These are phyloP conservation scores for Euwallacea similis DNA, from an alignment of 1,140 invertebrate genomes.

Conservation along the genomic window DNA sequence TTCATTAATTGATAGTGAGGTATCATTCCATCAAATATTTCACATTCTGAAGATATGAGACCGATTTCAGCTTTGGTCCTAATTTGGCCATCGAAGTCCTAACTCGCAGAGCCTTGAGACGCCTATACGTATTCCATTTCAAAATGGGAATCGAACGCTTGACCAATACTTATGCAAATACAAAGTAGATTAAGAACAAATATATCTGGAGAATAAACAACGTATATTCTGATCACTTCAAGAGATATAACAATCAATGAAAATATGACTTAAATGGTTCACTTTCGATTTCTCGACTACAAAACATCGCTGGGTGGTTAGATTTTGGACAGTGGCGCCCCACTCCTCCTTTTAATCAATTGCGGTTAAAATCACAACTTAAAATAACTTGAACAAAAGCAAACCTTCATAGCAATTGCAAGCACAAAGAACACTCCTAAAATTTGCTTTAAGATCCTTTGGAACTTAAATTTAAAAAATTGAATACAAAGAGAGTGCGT, in stretches of 20 bases:
- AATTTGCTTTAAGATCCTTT: background rate
- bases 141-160: slow-evolving; percentile 3
- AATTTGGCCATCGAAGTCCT: slow-evolving; percentile 16
- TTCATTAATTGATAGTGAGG: too few relatives aligned
- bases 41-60: too few relatives aligned
- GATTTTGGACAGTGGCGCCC: slow-evolving; percentile 19
- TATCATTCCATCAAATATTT: too few relatives aligned
- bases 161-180: slow-evolving; percentile 34
- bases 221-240: slow-evolving; percentile 34
- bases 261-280: slow-evolving; percentile 41
- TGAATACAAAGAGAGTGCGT: too few relatives aligned
- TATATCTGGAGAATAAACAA: slow-evolving; percentile 32
- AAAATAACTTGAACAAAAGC: background rate
- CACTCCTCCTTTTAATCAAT: background rate
- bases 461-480: too few relatives aligned
- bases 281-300: slow-evolving; percentile 38
- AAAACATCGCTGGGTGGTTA: slow-evolving; percentile 36
- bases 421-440: too few relatives aligned
- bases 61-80: background rate
- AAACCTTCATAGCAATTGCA: background rate
- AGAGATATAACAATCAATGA: slow-evolving; percentile 40
- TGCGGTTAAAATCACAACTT: background rate
- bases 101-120: slow-evolving; percentile 7
- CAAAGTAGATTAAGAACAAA: slow-evolving; percentile 26
- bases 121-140: slow-evolving; percentile 21